phyloP scores from a whole-genome alignment of 2,888 invertebrate genomes.

The Hofmannophila pseudospretella region DNA sequence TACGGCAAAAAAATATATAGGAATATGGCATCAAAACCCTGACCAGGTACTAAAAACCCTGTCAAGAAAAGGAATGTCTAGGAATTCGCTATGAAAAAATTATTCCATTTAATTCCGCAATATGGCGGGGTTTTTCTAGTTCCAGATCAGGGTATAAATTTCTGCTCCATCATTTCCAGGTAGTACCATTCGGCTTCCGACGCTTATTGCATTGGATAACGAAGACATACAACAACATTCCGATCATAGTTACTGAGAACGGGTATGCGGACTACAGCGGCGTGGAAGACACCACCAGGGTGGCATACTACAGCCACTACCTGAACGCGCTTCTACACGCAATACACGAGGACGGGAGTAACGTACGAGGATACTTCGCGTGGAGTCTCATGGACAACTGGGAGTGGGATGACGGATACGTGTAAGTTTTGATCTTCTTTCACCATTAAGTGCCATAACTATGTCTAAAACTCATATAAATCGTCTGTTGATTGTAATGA shows the following conservation, averaged over 20 bases:
- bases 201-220: conserved; percentile 75
- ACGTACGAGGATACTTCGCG: conserved; percentile 84
- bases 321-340: conserved; percentile 66
- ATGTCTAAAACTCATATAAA: no score
- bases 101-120: no score
- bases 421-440: conserved; percentile 66
- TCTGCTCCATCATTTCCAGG: no score
- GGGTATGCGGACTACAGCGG: conserved; percentile 74
- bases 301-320: conserved; percentile 77
- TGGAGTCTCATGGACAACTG: conserved; percentile 92
- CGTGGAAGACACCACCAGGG: conserved; percentile 71
- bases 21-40: no score
- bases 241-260: conserved; percentile 77
- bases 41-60: no score
- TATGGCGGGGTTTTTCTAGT: no score
- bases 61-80: no score
- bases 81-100: no score
- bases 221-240: conserved; percentile 67
- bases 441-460: no score
- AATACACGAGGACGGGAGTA: conserved; percentile 78
- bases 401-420: conserved; percentile 89
- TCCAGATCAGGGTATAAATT: no score
- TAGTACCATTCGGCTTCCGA: conserved; percentile 78
- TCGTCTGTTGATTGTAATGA: no score
- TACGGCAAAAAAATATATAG: no score